Evolutionary conservation across 2,888 invertebrate species (phyloP).

Genomic region (Conistra vaccinii): DNA sequence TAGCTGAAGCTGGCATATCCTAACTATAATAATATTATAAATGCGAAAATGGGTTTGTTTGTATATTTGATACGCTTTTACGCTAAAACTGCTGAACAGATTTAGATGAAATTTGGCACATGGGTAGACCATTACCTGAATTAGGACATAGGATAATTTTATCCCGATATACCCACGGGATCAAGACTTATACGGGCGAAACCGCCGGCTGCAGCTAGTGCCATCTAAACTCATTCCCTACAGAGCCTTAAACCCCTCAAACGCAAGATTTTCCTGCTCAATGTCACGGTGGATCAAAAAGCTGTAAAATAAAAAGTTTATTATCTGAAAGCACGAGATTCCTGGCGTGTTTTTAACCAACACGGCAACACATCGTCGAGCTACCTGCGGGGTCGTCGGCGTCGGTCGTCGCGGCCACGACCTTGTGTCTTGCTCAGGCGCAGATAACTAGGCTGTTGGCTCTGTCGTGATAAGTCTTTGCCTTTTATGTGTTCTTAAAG

Average conservation of each 20-base stretch:
- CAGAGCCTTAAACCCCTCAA: neutral
- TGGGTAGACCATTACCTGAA: no score
- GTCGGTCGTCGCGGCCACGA: constrained; percentile 53
- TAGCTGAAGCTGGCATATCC: neutral
- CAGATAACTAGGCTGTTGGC: constrained; percentile 54
- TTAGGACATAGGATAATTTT: no score
- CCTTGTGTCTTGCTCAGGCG: constrained; percentile 64
- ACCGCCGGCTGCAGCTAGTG: no score
- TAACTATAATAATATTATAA: no score
- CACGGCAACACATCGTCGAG: neutral
- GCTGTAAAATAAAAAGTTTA: constrained; percentile 48
- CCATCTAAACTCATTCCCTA: neutral
- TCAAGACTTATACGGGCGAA: no score
- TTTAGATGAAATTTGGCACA: no score
- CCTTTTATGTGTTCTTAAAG: constrained; percentile 28
- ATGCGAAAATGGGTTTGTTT: no score
- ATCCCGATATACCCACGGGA: no score
- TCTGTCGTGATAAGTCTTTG: constrained; percentile 51
- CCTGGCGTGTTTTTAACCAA: constrained; percentile 32
- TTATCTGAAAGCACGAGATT: constrained; percentile 49
- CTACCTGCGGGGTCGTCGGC: constrained; percentile 24
- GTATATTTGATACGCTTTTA: no score
- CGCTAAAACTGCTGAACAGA: no score
- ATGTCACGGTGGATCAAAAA: constrained; percentile 48
- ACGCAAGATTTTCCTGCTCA: constrained; percentile 26